Evolutionary conservation across 92 coral and sea anemone species (phyloP).

Genomic region (Zoanthus sansibaricus): DNA sequence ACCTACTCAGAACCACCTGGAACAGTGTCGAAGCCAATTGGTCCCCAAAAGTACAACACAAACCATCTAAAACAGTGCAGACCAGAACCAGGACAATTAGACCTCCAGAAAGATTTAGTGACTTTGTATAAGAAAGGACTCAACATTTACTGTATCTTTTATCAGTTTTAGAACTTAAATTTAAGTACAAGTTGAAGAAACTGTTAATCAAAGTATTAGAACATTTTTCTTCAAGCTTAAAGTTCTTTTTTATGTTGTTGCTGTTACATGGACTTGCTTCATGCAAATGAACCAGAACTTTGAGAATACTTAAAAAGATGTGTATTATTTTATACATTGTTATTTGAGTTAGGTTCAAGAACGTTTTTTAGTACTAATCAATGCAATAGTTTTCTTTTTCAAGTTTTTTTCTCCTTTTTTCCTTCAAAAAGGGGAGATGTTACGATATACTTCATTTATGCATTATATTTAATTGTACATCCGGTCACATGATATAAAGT

Average conservation of each 20-base stretch:
- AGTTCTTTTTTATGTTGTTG: neutral
- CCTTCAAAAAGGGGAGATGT: conserved; percentile 20
- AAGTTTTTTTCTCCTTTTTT: neutral
- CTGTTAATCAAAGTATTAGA: neutral
- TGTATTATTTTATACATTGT: neutral
- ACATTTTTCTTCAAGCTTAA: conserved; percentile 8
- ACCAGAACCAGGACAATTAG: conserved; percentile 29
- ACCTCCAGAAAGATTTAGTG: conserved; percentile 39
- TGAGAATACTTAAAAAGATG: no score
- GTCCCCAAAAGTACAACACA: neutral
- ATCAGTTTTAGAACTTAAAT: conserved; percentile 13
- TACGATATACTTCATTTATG: conserved; percentile 17
- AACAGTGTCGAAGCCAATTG: neutral
- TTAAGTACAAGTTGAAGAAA: no score
- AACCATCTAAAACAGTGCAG: neutral
- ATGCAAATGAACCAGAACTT: no score
- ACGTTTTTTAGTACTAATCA: conserved; percentile 4
- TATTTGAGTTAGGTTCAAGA: neutral
- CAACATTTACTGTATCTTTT: conserved; percentile 8
- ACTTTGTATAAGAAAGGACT: conserved; percentile 41
- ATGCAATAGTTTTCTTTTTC: neutral
- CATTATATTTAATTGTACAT: neutral
- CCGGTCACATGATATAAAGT: conserved; percentile 23
- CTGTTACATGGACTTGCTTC: neutral
- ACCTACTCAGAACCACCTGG: neutral